Percentiles rank a stretch among this genome's conserved stretches.
These are phyloP conservation scores for Idaea biselata DNA, from an alignment of 2,888 invertebrate genomes.

Conservation along the genomic window DNA sequence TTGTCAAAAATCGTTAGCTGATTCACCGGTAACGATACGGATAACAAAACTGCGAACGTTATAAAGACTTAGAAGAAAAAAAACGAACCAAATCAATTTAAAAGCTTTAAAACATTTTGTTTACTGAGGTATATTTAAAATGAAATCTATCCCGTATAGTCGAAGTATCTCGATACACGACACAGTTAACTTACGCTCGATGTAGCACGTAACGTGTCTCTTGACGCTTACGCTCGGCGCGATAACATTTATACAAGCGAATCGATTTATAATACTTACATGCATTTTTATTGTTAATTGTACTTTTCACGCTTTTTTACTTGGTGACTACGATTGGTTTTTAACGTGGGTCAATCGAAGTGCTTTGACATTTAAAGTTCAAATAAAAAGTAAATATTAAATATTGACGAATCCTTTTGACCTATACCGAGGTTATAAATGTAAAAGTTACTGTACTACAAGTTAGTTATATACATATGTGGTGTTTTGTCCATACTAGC, in stretches of 20 bases:
- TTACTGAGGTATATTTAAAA: no score
- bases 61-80: no score
- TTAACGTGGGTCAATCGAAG: neutral
- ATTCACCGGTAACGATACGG: no score
- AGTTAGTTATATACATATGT: no score
- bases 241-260: slow-evolving; percentile 8
- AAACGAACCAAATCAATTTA: neutral
- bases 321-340: neutral
- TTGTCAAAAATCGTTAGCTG: no score
- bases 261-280: slow-evolving; percentile 7
- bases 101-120: no score
- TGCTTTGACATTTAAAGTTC: neutral
- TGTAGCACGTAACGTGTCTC: slow-evolving; percentile 41
- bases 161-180: slow-evolving; percentile 12
- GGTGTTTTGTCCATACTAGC: no score
- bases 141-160: no score
- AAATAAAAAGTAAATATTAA: neutral
- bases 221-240: slow-evolving; percentile 25
- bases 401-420: neutral
- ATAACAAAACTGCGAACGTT: no score
- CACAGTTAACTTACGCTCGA: slow-evolving; percentile 36
- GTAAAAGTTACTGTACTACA: no score
- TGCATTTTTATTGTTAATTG: neutral
- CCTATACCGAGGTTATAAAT: no score
- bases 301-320: slow-evolving; percentile 1